Evolutionary conservation across 1,140 invertebrate genomes (phyloP), one percentile per base, ranked within the genome.

Genomic region (Drosophila pectinifera): DNA sequence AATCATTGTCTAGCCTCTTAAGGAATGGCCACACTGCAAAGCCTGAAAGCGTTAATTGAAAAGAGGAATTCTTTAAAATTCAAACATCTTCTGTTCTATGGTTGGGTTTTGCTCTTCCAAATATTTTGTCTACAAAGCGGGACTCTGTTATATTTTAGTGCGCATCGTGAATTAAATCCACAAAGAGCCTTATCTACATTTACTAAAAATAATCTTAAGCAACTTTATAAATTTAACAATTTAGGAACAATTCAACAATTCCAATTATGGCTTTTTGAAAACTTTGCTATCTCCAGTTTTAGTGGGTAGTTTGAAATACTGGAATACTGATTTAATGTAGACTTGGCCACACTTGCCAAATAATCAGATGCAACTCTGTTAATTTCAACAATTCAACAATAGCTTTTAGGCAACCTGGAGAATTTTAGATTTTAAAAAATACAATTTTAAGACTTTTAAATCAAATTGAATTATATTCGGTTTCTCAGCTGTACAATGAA

Each of bases 1-100:
- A 70, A 18, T 54, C 22, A 76, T 55, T 20, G 43, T 3, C 36
- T 51, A 36, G 28, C n/a, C 13, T 20, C 56, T 38, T 22, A 18
- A 11, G 13, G 18, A 42, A 59, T 69, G 43, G 54, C 45, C 51
- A 61, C 54, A 64, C 57, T 63, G 49, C 10, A 26, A 22, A 39
- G 11, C n/a, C 7, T 14, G 6, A 28, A 51, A 3, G 2, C 26
- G 39, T n/a, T 7, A 7, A 22, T 28, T 16, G 20, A 10, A 11
- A 16, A n/a, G 26, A 14, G 7, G 14, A 10, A 20, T 34, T 20
- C 13, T 51, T 7, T 20, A 1, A 26, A 46, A 11, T 28, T 46
- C 0, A 8, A n/a, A n/a, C n/a, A n/a, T n/a, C n/a, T n/a, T n/a
- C n/a, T n/a, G n/a, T n/a, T n/a, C n/a, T n/a, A n/a, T n/a, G n/a